Evolutionary conservation across 2,113 vertebrate species (phyloP), one percentile per base, ranked within the genome.

Genomic region (Mellivora capensis): DNA sequence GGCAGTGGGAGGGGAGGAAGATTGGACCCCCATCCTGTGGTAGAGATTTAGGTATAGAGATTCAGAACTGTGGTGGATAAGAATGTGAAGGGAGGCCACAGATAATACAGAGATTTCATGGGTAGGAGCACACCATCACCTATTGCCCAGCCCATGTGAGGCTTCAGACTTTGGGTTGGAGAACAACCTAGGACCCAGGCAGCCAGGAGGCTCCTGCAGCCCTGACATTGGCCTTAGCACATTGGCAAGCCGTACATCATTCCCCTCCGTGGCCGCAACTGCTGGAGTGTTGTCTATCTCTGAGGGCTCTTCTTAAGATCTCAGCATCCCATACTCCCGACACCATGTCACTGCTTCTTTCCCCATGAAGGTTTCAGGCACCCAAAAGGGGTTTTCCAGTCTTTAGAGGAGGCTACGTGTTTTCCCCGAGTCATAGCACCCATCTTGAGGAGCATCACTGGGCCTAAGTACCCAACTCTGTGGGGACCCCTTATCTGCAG

Each of bases 251-350:
- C 21, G 4, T 6, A 0, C 6, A 1, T 64, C 23, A 34, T 89
- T 83, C 77, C 37, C 59, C 61, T 88, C 64, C 42, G 18, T 0
- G 34, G 44, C 64, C 14, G 31, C 10, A 29, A 8, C 23, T 67
- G 44, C 49, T 88, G 9, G n/a, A 25, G 2, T 3, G 4, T 11
- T 83, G 77, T 39, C 54, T 42, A 4, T 52, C n/a, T 91, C 72
- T 74, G 29, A 57, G 59, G 87, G 25, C 42, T 47, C 54, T 49
- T 77, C 49, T 89, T 87, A 49, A 88, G 90, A 59, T 44, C 69
- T 25, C 62, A 90, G 29, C 47, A 29, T 83, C 29, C 42, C 17
- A 52, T 52, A 23, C 23, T 6, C 27, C 52, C 5, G 14, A 42
- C 31, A 57, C 44, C 20, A 90, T 37, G 13, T 85, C 76, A 31